Evolutionary conservation across 2,888 invertebrate species (phyloP), one percentile per base, ranked within the genome.

Genomic region (Agapetus fuscipes): DNA sequence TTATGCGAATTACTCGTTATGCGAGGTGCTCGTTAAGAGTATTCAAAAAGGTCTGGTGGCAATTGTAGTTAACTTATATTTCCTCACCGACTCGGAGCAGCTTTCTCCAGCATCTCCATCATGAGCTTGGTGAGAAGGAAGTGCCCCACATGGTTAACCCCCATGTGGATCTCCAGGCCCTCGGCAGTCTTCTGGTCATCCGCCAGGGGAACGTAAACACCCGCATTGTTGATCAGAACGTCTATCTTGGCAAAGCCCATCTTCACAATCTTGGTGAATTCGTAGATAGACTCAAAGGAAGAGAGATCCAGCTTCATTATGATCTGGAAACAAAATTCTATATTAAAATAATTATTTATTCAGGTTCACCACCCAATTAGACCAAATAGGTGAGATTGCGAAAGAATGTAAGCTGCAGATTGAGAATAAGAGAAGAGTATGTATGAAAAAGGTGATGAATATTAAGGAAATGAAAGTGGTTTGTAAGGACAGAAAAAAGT

Each of bases 61-160:
- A n/a, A n/a, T n/a, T n/a, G n/a, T n/a, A n/a, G n/a, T n/a, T n/a
- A n/a, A n/a, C n/a, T n/a, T n/a, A n/a, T n/a, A n/a, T n/a, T n/a
- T n/a, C n/a, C n/a, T n/a, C n/a, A 78, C 80, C 79, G 71, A 65
- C 80, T 78, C 1, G 78, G 76, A 27, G 76, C 64, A 20, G 74
- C 76, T 46, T 68, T 65, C 54, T 78, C 78, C 44, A 87, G 56
- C 25, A 71, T 63, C 34, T 84, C 80, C 38, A 86, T 53, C 9
- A 93, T 65, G 43, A 88, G 62, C 53, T 80, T 80, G 2, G 89
- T 89, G n/a, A 94, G 64, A 35, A 87, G 70, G 58, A 89, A 93
- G 55, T 90, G 93, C 0, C 86, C 87, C 45, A 90, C 63, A 56
- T 89, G 83, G 57, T 89, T 89, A 0, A 84, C 79, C 10, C 84